A percentile compares a stretch with the other conserved stretches of the same genome.
Evolutionary conservation across 2,113 vertebrate species (phyloP).

Genomic region (Dicrurus megarhynchus): DNA sequence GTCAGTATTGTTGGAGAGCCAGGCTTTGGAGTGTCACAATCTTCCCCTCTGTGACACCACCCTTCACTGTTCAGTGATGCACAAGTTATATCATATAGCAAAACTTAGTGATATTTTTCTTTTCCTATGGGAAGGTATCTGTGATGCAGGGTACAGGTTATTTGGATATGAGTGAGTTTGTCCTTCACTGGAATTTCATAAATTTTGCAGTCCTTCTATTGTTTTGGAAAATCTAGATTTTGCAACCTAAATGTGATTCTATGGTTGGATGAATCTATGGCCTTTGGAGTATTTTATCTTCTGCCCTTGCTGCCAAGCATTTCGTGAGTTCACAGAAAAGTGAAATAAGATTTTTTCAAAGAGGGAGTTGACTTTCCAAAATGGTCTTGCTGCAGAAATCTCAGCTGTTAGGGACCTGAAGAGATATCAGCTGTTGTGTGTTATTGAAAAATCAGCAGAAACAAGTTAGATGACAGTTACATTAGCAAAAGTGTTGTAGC

Average conservation of each 20-base stretch:
- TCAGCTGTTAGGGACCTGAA: not conserved
- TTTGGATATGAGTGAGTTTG: accelerated
- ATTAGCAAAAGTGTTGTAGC: not conserved
- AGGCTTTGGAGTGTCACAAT: not conserved
- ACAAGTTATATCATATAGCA: not conserved
- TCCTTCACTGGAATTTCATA: not conserved
- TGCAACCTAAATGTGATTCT: not conserved
- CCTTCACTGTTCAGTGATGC: not conserved
- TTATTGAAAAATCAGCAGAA: not conserved
- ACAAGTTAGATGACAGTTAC: not conserved
- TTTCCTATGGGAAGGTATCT: not conserved
- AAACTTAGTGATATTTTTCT: not conserved
- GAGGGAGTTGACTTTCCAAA: not conserved
- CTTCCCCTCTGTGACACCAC: not conserved
- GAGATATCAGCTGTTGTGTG: not conserved
- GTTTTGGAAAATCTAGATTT: not conserved
- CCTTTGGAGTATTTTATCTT: not conserved
- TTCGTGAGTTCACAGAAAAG: not conserved
- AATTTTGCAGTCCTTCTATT: not conserved
- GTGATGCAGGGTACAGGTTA: not conserved
- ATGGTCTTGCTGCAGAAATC: not conserved
- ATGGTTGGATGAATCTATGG: not conserved
- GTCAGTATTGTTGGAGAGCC: not conserved
- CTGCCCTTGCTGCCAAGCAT: not conserved
- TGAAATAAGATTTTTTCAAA: not conserved